Evolutionary conservation across 1,140 invertebrate species (phyloP).

Genomic region (fruit fly (Drosophila melanogaster)): DNA sequence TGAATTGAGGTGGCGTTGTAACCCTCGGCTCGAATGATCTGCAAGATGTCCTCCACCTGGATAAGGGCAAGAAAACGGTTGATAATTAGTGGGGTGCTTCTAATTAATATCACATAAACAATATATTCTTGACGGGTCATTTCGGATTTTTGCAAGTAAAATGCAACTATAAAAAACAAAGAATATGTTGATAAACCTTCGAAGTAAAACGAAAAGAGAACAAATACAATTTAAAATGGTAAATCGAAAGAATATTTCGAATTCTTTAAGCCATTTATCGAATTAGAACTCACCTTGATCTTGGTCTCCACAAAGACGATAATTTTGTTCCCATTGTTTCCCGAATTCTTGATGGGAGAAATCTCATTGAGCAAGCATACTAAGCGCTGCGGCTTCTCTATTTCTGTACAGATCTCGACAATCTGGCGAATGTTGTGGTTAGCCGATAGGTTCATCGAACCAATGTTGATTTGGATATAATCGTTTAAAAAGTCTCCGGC

Average conservation of each 20-base stretch:
- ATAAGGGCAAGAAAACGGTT: background rate
- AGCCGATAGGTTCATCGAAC: slow-evolving; percentile 95
- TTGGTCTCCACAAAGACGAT: slow-evolving; percentile 99
- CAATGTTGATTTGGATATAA: slow-evolving; percentile 97
- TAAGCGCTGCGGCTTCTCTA: slow-evolving; percentile 94
- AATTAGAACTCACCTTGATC: slow-evolving; percentile 88
- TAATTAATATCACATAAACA: background rate
- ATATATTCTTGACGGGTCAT: background rate
- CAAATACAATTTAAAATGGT: background rate
- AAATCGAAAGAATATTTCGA: background rate
- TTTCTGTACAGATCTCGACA: slow-evolving; percentile 96
- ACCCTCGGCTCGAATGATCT: slow-evolving; percentile 94
- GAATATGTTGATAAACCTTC: too few relatives aligned
- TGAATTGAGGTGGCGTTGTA: slow-evolving; percentile 96
- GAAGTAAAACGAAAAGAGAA: too few relatives aligned
- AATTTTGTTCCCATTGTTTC: slow-evolving; percentile 95
- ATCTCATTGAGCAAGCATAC: slow-evolving; percentile 94
- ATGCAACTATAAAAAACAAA: too few relatives aligned
- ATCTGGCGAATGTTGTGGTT: slow-evolving; percentile 99
- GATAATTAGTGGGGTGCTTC: background rate
- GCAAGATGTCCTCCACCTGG: slow-evolving; percentile 95
- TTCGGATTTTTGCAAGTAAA: too few relatives aligned
- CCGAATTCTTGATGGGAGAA: slow-evolving; percentile 84
- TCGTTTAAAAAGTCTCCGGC: slow-evolving; percentile 97
- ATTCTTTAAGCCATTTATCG: background rate